Conservation (phyloP, 2,888 invertebrate genomes). For the Sphinx pinastri region DNA sequence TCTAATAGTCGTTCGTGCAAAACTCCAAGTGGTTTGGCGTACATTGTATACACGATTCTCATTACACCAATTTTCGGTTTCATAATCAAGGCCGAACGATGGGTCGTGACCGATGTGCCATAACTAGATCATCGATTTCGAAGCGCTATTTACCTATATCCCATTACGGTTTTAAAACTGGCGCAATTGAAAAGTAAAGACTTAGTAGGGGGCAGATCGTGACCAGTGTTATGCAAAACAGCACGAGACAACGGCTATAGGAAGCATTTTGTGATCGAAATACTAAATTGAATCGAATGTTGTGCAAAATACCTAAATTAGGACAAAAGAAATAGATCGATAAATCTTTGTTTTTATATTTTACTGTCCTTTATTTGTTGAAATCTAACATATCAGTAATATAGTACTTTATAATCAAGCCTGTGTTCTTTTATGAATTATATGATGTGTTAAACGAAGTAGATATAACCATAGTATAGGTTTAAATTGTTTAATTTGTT, state of each 20-base stretch:
- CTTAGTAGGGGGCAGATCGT: conserved; percentile 62
- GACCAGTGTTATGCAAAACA: conserved; percentile 74
- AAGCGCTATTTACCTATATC: conserved; percentile 67
- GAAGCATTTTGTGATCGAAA: conserved; percentile 61
- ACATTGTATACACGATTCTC: conserved; percentile 16
- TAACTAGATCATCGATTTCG: conserved; percentile 68
- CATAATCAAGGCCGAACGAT: conserved; percentile 67
- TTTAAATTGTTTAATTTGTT: too few relatives aligned
- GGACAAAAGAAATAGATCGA: conserved; percentile 36
- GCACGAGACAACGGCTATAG: conserved; percentile 58
- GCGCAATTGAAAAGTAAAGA: conserved; percentile 67
- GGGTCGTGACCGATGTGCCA: conserved; percentile 35
- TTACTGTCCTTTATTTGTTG: too few relatives aligned
- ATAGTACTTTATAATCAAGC: too few relatives aligned
- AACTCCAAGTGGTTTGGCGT: background rate
- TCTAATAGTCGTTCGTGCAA: background rate
- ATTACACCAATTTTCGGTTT: conserved; percentile 64
- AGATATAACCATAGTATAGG: too few relatives aligned
- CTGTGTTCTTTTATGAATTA: too few relatives aligned
- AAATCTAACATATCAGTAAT: too few relatives aligned
- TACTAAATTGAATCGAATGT: conserved; percentile 26
- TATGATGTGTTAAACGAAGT: too few relatives aligned
- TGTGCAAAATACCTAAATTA: conserved; percentile 25
- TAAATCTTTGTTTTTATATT: conserved; percentile 29
- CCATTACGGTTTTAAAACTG: conserved; percentile 65